Percentiles rank a stretch among this genome's conserved stretches.
These are phyloP conservation scores for Cephus nigrinus DNA, from an alignment of 2,888 invertebrate species.

Conservation along the genomic window DNA sequence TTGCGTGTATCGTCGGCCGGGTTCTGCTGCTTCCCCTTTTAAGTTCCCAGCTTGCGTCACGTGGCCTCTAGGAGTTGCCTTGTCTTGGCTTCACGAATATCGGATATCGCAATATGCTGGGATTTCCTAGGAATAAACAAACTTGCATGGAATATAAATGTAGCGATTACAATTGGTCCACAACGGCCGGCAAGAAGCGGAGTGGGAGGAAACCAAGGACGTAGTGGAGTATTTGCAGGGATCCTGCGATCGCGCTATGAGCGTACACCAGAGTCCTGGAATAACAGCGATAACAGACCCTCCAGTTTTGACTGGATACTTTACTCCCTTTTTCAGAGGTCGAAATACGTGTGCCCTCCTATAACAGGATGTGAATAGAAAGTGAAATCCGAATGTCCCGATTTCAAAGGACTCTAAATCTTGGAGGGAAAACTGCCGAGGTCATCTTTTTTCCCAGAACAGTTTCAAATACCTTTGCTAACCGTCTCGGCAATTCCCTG, in stretches of 20 bases:
- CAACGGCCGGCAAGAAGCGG: not conserved
- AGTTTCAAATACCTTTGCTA: too few species aligned
- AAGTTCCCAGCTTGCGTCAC: conserved; percentile 21
- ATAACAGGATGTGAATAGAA: too few species aligned
- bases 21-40: too few species aligned
- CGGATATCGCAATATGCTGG: conserved; percentile 38
- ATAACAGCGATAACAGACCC: not conserved
- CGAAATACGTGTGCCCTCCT: not conserved
- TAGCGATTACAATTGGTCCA: conserved; percentile 50
- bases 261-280: not conserved
- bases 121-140: conserved; percentile 42
- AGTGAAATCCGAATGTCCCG: too few species aligned
- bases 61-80: conserved; percentile 38
- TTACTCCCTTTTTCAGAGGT: not conserved
- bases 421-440: too few species aligned
- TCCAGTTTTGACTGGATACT: too few species aligned
- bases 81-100: conserved; percentile 16
- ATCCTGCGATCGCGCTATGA: not conserved
- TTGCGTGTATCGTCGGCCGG: not conserved
- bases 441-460: too few species aligned
- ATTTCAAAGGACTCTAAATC: too few species aligned
- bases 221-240: not conserved
- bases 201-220: not conserved
- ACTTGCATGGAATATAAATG: conserved; percentile 57
- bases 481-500: too few species aligned